These are phyloP conservation scores for Oryzaephilus surinamensis DNA, from an alignment of 1,140 invertebrate species.

Conservation along the genomic window DNA sequence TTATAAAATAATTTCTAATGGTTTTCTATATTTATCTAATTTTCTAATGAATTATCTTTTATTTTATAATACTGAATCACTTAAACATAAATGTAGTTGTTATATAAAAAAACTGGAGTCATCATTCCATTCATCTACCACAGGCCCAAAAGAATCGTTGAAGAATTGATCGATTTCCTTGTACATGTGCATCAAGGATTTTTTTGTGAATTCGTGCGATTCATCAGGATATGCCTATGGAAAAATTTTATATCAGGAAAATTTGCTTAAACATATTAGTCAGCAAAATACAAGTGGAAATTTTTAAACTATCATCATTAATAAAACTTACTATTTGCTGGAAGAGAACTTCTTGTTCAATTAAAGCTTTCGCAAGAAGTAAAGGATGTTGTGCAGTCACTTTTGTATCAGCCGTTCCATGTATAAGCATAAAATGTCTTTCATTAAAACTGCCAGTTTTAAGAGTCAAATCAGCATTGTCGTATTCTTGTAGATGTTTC, in stretches of 20 bases:
- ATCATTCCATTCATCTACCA: constrained; percentile 58
- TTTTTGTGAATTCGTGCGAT: constrained; percentile 54
- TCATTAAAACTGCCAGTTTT: constrained; percentile 53
- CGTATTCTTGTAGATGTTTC: constrained; percentile 55
- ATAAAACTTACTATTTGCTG: constrained; percentile 55
- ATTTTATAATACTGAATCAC: background rate
- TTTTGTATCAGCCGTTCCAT: constrained; percentile 67
- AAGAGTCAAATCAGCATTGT: constrained; percentile 60
- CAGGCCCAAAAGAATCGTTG: constrained; percentile 66
- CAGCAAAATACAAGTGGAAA: constrained; percentile 1
- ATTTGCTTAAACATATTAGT: background rate
- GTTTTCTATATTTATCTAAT: too few species aligned
- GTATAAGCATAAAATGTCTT: constrained; percentile 55
- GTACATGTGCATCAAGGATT: constrained; percentile 64
- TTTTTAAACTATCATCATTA: background rate
- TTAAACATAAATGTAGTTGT: constrained; percentile 15
- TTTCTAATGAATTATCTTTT: too few species aligned
- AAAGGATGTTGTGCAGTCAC: constrained; percentile 80
- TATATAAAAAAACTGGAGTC: constrained; percentile 30
- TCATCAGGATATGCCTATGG: constrained; percentile 75
- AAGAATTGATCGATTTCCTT: constrained; percentile 76
- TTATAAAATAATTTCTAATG: constrained; percentile 6
- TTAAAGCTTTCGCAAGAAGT: constrained; percentile 64
- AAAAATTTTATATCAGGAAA: constrained; percentile 1
- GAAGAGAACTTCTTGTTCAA: constrained; percentile 62